These are phyloP conservation scores for Conopomorpha cramerella DNA, from an alignment of 1,140 invertebrate species.

Conservation along the genomic window DNA sequence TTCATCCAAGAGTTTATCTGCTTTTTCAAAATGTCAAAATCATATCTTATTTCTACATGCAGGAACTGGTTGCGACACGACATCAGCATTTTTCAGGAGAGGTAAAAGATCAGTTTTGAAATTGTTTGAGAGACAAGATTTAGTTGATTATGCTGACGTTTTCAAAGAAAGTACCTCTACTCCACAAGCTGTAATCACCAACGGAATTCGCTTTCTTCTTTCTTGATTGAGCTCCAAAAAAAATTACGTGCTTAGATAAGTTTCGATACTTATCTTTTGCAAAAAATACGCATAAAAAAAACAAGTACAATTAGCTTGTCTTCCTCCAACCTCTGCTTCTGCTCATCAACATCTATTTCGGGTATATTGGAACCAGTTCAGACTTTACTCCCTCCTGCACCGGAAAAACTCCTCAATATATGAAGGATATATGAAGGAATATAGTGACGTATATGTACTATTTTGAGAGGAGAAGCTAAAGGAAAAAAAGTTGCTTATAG, in stretches of 20 bases:
- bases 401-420: conserved; percentile 17
- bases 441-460: no score
- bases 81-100: conserved; percentile 23
- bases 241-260: conserved; percentile 19
- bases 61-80: conserved; percentile 13
- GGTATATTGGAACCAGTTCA: conserved; percentile 13
- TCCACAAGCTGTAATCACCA: conserved; percentile 15
- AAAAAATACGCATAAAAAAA: conserved; percentile 21
- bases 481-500: no score
- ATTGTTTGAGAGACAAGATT: conserved; percentile 26
- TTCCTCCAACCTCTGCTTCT: conserved; percentile 26
- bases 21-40: no score
- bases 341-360: conserved; percentile 17
- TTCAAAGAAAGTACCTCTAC: conserved; percentile 20
- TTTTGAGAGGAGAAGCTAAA: no score
- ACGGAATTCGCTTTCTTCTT: conserved; percentile 25
- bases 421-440: no score
- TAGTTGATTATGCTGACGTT: conserved; percentile 21
- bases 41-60: conserved; percentile 5
- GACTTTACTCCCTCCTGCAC: conserved; percentile 18
- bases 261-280: conserved; percentile 18
- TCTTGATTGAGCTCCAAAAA: conserved; percentile 25
- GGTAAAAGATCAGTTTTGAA: conserved; percentile 26
- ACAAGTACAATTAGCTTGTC: conserved; percentile 18
- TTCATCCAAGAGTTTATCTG: no score